Percentiles rank a stretch among this genome's conserved stretches.
Conservation (phyloP, 2,888 invertebrate species). For the Campopleginae sp. region DNA sequence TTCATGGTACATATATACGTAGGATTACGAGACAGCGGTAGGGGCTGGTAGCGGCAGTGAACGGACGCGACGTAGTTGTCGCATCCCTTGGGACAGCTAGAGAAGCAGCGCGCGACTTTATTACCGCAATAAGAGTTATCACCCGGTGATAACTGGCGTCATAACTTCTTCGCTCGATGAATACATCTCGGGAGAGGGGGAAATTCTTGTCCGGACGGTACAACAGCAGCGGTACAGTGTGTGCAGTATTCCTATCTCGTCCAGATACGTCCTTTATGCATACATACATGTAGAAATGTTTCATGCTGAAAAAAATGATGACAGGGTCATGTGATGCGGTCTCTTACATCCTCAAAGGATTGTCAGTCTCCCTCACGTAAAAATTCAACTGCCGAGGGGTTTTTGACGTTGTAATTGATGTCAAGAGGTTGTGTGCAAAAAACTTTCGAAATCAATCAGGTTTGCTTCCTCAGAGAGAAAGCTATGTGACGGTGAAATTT, state of each 20-base stretch:
- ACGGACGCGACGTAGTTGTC: constrained; percentile 41
- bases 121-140: constrained; percentile 80
- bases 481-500: too few relatives aligned
- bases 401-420: too few relatives aligned
- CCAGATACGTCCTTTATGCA: constrained; percentile 24
- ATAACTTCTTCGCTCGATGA: constrained; percentile 72
- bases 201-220: constrained; percentile 20
- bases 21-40: constrained; percentile 31
- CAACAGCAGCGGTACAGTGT: neutral
- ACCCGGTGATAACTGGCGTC: constrained; percentile 78
- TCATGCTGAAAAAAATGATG: neutral
- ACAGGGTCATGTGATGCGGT: constrained; percentile 30
- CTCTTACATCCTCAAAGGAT: constrained; percentile 9
- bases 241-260: constrained; percentile 18
- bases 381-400: neutral
- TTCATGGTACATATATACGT: neutral
- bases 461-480: too few relatives aligned
- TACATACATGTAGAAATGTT: constrained; percentile 9
- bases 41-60: neutral
- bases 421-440: too few relatives aligned
- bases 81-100: constrained; percentile 50
- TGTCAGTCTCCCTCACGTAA: neutral
- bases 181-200: constrained; percentile 62
- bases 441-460: too few relatives aligned
- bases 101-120: constrained; percentile 73